Base-by-base conservation (phyloP, 2,797 vertebrate species). In the Syngnathus acus region DNA sequence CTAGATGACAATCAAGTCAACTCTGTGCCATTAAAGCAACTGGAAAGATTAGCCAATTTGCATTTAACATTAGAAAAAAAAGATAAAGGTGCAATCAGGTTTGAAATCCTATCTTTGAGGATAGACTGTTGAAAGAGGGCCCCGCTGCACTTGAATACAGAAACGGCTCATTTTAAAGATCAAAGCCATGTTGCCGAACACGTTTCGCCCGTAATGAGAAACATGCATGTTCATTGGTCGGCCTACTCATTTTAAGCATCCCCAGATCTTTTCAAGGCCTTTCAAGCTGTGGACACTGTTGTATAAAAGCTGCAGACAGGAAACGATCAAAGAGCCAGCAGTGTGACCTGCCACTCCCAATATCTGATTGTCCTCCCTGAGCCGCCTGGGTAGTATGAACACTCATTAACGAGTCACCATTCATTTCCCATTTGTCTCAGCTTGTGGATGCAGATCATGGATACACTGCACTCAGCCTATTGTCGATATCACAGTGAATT, bases 271-370 rank as follows among this genome's bases (percentile, higher is more conserved):
- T 79, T 78, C 64, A 80, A 72, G 67, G 59, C 63, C 81, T 80
- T 79, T 78, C 64, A 80, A 72, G 67, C 53, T 71, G 62, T 71
- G 62, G 68, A 74, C 72, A 65, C 69, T 81, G 81, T 65, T 54
- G 71, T 72, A 83, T 86, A 78, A 87, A 87, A 87, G 82, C 73
- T 66, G 58, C 64, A 79, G 78, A 79, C 50, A 61, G 66, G 66
- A 65, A 50, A 70, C 77, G 75, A 87, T 89, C 81, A 88, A 88
- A 89, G 84, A 70, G 48, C 53, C 45, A 32, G 67, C 60, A 59
- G 67, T 42, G 65, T 65, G 63, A 76, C 72, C 79, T 81, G 82
- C 68, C 65, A 50, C 71, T 65, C 69, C 67, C 65, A 59, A 62
- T 78, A 73, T 77, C 72, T 78, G 70, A 72, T 77, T 65, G 66